phyloP scores from a whole-genome alignment of 2,113 vertebrate genomes.

The Arizona elegans region DNA sequence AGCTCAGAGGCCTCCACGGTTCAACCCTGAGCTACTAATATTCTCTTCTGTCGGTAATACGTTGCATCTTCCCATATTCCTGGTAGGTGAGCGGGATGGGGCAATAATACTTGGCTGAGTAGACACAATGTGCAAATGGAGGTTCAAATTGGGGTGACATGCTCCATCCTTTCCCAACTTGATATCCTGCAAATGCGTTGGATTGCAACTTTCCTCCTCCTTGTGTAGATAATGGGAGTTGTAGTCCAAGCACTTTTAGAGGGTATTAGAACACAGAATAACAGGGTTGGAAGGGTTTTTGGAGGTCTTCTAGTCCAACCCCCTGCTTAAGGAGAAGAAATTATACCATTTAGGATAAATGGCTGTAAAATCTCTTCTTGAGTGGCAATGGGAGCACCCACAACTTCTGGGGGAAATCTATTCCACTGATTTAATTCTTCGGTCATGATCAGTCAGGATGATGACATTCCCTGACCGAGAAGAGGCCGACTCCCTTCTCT shows the following conservation, averaged over 20 bases:
- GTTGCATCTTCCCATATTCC: background rate
- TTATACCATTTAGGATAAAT: background rate
- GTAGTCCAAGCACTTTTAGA: background rate
- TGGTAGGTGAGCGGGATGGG: background rate
- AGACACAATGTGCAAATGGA: background rate
- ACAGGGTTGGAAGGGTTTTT: background rate
- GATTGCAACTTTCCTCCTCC: background rate
- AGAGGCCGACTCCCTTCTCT: background rate
- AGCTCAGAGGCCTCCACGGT: too few species aligned
- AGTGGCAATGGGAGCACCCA: background rate
- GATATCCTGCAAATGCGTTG: background rate
- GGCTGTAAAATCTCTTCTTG: too few species aligned
- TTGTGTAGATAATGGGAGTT: background rate
- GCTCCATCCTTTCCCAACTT: background rate
- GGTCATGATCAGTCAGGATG: background rate
- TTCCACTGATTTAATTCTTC: background rate
- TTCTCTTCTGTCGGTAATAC: background rate
- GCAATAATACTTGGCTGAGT: too few species aligned
- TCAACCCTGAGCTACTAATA: too few species aligned
- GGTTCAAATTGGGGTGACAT: background rate
- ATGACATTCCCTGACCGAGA: background rate
- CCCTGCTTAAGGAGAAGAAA: background rate
- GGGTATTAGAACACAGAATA: too few species aligned
- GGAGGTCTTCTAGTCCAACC: background rate
- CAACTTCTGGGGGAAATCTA: background rate